phyloP scores from a whole-genome alignment of 1,140 invertebrate genomes.

The Lucilia sericata region DNA sequence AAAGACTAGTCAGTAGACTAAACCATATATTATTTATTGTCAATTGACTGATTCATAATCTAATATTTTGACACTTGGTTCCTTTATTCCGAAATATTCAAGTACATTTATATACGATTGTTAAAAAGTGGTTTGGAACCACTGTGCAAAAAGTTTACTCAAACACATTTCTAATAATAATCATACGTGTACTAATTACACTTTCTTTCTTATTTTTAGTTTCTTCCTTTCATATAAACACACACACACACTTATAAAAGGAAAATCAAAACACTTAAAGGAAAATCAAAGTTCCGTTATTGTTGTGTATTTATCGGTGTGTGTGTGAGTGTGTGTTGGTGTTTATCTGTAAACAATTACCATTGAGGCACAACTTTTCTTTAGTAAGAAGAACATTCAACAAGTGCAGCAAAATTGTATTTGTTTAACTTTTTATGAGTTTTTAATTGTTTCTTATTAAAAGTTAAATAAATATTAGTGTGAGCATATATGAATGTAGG shows the following conservation, averaged over 20 bases:
- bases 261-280: not conserved
- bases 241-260: not conserved
- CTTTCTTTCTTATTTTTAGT: too few species aligned
- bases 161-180: too few species aligned
- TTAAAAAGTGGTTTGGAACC: too few species aligned
- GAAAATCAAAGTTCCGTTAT: slow-evolving; percentile 25
- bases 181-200: too few species aligned
- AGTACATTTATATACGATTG: too few species aligned
- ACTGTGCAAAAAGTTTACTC: not conserved
- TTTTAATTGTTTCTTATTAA: slow-evolving; percentile 7
- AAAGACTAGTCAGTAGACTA: too few species aligned
- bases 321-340: not conserved
- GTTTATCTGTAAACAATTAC: not conserved
- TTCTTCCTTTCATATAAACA: not conserved
- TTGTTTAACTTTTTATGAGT: not conserved
- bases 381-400: too few species aligned
- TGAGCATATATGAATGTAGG: not conserved
- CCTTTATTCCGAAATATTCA: too few species aligned
- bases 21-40: too few species aligned
- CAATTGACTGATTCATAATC: too few species aligned
- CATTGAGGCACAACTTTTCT: not conserved
- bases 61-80: too few species aligned
- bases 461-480: not conserved
- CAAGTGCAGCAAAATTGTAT: too few species aligned
- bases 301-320: not conserved